Conservation (phyloP, 2,113 vertebrate genomes). For the Tachysurus vachellii region DNA sequence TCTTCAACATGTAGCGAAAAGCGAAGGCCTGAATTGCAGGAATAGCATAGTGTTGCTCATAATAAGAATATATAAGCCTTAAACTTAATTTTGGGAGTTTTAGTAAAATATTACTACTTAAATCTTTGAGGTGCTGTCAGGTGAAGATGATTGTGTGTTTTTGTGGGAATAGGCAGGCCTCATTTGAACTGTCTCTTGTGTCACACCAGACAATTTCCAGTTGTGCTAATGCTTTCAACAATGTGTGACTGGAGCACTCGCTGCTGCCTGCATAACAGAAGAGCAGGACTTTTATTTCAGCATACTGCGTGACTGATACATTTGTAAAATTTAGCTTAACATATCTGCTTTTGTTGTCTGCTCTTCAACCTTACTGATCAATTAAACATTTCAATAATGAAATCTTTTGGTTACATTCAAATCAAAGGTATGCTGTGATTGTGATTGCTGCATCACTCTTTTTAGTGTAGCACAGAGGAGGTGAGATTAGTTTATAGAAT, state of each 20-base stretch:
- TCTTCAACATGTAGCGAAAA: not conserved
- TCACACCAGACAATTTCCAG: conserved; percentile 10
- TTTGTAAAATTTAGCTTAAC: conserved; percentile 67
- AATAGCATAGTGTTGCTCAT: not conserved
- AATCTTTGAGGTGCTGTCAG: conserved; percentile 16
- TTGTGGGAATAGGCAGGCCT: not conserved
- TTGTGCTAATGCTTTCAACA: conserved; percentile 26
- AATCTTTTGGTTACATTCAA: not conserved
- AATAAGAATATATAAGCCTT: not conserved
- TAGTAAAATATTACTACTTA: not conserved
- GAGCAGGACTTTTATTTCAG: conserved; percentile 71
- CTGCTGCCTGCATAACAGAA: conserved; percentile 69
- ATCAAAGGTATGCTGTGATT: conserved; percentile 29
- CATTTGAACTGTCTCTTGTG: conserved; percentile 9
- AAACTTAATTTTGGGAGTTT: not conserved
- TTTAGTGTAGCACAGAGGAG: not conserved
- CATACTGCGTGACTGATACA: conserved; percentile 67
- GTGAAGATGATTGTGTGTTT: not conserved
- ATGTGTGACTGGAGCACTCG: conserved; percentile 71
- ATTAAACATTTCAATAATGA: not conserved
- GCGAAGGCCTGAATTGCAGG: too few species aligned
- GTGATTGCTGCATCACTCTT: not conserved
- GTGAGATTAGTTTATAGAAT: not conserved
- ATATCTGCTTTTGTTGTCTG: conserved; percentile 56
- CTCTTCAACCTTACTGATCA: conserved; percentile 30